Evolutionary conservation across 2,888 invertebrate species (phyloP), one percentile per base, ranked within the genome.

Genomic region (Pasiphila rectangulata): DNA sequence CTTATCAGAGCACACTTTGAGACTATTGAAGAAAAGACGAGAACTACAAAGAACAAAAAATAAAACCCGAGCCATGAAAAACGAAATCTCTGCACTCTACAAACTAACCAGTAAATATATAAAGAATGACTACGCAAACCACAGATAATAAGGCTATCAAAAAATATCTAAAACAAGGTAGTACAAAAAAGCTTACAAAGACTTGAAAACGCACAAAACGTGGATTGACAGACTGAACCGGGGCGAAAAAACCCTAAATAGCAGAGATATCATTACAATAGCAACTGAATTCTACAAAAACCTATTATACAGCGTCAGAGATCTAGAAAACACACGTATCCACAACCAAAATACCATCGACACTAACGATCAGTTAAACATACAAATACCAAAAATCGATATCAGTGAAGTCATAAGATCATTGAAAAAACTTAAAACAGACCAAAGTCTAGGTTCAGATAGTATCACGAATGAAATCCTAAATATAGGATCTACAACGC

Each of bases 121-220:
- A 6, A 32, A 19, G 19, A 2, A 16, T 4, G 32, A 32, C 32
- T 32, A 32, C 19, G 1, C 17, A 9, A 41, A 21, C 16, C 30
- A 46, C 7, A 42, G 52, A 46, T 0, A n/a, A 15, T 17, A 20
- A 24, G 4, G 40, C 6, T 5, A 24, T 52, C n/a, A 19, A 46
- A 42, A 43, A 7, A 20, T 40, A 46, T 30, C 3, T 52, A 32
- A 1, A 16, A 0, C 7, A 7, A 4, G 52, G 46, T 12, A 46
- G 52, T 25, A 20, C 43, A 10, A 52, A 47, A 17, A 51, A 23
- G 51, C 47, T 1, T 46, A 4, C 24, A 46, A 42, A 39, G 30
- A 42, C 19, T 23, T 46, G 0, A 20, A 7, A 20, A 25, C 30
- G 3, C 30, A 24, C 9, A 45, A 30, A 37, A 25, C 24, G 0